phyloP scores from a whole-genome alignment of 2,888 invertebrate genomes.

The Ophion slaviceki region DNA sequence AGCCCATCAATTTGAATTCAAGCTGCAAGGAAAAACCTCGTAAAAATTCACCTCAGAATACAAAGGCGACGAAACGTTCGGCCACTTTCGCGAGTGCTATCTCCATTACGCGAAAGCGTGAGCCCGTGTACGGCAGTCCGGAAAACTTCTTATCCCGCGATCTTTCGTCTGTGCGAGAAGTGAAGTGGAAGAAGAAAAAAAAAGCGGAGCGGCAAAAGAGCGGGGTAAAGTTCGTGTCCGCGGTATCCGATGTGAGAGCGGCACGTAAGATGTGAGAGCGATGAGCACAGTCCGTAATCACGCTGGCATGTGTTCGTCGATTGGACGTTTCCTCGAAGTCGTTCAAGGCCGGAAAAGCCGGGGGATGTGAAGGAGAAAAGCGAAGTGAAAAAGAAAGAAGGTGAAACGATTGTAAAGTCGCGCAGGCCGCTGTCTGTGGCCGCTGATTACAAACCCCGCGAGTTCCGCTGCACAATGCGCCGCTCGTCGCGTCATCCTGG shows the following conservation, averaged over 20 bases:
- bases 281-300: conserved; percentile 48
- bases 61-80: conserved; percentile 8
- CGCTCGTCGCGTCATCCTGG: conserved; percentile 12
- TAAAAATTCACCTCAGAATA: not conserved
- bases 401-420: conserved; percentile 37
- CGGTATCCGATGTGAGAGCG: conserved; percentile 32
- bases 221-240: conserved; percentile 29
- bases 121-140: conserved; percentile 2
- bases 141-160: conserved; percentile 49
- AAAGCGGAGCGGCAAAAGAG: not conserved
- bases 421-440: conserved; percentile 31
- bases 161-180: conserved; percentile 26
- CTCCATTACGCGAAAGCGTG: conserved; percentile 27
- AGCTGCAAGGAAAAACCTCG: too few relatives aligned
- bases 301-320: conserved; percentile 55
- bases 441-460: not conserved
- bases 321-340: conserved; percentile 76
- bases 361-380: conserved; percentile 59
- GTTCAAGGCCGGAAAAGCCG: conserved; percentile 70
- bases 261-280: conserved; percentile 43
- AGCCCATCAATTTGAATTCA: too few relatives aligned
- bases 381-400: conserved; percentile 13
- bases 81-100: not conserved
- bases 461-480: conserved; percentile 33
- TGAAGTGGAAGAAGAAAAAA: not conserved